A percentile compares a stretch with the other conserved stretches of the same genome.
Conservation (phyloP, 2,797 vertebrate genomes). For the Valencia hispanica region DNA sequence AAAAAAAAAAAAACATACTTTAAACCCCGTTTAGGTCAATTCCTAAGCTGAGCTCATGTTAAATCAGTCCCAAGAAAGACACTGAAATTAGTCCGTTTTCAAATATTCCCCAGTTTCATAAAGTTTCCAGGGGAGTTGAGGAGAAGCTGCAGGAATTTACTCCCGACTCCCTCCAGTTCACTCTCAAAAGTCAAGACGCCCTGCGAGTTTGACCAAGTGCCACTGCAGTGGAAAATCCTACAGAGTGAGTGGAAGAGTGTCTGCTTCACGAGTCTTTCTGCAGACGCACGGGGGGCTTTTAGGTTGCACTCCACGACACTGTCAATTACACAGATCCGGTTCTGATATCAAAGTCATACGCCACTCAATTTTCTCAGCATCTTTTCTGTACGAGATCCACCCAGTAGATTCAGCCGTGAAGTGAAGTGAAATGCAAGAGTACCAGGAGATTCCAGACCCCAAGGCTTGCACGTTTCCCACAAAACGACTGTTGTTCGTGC, state of each 20-base stretch:
- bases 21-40: background rate
- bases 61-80: background rate
- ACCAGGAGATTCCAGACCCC: background rate
- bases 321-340: too few species aligned
- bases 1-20: too few species aligned
- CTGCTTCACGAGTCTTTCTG: background rate
- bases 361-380: background rate
- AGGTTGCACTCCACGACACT: background rate
- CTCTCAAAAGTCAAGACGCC: background rate
- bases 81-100: background rate
- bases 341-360: too few species aligned
- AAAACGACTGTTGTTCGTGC: background rate
- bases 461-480: background rate
- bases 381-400: background rate
- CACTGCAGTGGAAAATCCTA: background rate
- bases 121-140: background rate
- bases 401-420: too few species aligned
- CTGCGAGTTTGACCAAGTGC: background rate
- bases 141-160: background rate
- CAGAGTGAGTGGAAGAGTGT: background rate
- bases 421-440: too few species aligned
- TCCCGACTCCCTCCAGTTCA: background rate
- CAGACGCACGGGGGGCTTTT: background rate
- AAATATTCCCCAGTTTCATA: background rate
- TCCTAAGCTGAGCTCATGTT: background rate